Evolutionary conservation across 2,113 vertebrate species (phyloP).

Genomic region (Phodopus roborovskii): DNA sequence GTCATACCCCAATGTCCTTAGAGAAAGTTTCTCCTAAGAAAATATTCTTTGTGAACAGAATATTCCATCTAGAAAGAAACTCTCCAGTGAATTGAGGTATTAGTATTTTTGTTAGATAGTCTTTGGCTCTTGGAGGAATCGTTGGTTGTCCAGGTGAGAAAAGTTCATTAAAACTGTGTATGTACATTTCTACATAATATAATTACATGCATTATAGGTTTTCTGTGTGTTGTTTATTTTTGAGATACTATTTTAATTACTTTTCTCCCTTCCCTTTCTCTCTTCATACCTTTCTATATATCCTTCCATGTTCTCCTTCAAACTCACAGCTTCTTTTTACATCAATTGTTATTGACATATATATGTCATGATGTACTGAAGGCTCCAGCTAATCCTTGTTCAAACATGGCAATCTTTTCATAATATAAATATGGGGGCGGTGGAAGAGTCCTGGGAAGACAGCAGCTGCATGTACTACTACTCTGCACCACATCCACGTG

Average conservation of each 20-base stretch:
- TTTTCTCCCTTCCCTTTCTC: neutral
- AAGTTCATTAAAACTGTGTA: neutral
- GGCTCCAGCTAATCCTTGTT: neutral
- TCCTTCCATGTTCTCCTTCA: neutral
- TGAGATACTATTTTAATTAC: neutral
- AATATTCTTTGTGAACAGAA: conserved; percentile 6
- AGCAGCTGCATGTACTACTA: neutral
- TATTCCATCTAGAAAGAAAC: neutral
- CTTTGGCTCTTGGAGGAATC: neutral
- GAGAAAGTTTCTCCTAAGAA: neutral
- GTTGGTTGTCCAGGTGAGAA: neutral
- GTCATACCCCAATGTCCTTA: neutral
- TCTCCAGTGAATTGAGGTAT: neutral
- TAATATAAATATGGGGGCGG: neutral
- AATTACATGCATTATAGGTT: neutral
- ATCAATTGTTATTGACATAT: neutral
- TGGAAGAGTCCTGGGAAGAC: neutral
- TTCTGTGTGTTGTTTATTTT: neutral
- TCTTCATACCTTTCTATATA: neutral
- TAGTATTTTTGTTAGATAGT: neutral
- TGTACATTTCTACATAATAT: neutral
- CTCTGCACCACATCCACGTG: neutral
- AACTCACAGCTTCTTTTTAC: neutral
- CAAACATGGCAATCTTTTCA: neutral
- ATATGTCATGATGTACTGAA: neutral